A percentile compares a stretch with the other conserved stretches of the same genome.
Evolutionary conservation across 2,888 invertebrate genomes (phyloP).

Genomic region (Caprella mutica): DNA sequence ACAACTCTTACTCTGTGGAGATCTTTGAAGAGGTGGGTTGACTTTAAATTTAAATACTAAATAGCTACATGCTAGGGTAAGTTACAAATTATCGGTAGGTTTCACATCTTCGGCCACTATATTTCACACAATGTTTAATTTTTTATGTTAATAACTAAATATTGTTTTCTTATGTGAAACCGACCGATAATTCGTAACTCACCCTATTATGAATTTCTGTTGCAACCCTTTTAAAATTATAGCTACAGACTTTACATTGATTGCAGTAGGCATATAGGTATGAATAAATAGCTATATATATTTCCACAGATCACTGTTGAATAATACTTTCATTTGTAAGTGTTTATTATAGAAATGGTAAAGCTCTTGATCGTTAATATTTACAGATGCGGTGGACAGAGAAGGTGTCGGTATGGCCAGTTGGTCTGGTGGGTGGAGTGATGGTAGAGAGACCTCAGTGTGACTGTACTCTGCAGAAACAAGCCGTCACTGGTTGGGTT

Average conservation of each 20-base stretch:
- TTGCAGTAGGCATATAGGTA: not conserved
- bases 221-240: too few relatives aligned
- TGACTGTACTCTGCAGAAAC: conserved; percentile 3
- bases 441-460: conserved; percentile 70
- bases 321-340: not conserved
- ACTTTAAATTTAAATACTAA: too few relatives aligned
- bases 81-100: too few relatives aligned
- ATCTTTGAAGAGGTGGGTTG: conserved; percentile 69
- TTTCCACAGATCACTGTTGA: not conserved
- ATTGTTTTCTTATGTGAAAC: too few relatives aligned
- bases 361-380: not conserved
- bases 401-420: conserved; percentile 85
- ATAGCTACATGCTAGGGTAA: too few relatives aligned
- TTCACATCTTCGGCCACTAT: too few relatives aligned
- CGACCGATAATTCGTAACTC: too few relatives aligned
- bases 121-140: too few relatives aligned
- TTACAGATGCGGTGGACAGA: conserved; percentile 63
- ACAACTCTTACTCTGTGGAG: conserved; percentile 81
- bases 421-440: conserved; percentile 89
- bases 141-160: too few relatives aligned
- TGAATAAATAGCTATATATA: not conserved
- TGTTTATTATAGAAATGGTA: not conserved
- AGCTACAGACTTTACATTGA: too few relatives aligned
- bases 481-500: conserved; percentile 50
- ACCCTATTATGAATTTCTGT: too few relatives aligned